Percentiles rank a stretch among this genome's conserved stretches.
phyloP scores from a whole-genome alignment of 2,113 vertebrate species.

The Erythrolamprus reginae region DNA sequence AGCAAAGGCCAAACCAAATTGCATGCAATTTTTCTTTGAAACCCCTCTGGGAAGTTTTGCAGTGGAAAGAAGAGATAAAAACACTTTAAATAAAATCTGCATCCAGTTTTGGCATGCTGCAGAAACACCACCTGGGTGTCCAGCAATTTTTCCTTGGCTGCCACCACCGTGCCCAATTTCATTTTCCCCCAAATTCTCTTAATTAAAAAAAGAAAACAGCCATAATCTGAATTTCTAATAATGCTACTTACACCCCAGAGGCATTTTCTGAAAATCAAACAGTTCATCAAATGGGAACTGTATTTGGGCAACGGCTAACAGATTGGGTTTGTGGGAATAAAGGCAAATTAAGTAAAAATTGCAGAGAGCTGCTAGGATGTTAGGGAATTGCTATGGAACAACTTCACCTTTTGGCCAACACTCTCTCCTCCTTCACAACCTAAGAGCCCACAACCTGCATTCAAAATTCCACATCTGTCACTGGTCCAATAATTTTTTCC shows the following conservation, averaged over 20 bases:
- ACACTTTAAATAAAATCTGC: neutral
- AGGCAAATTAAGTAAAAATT: neutral
- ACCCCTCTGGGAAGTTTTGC: neutral
- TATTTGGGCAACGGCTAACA: neutral
- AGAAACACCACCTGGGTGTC: neutral
- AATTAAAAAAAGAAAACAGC: neutral
- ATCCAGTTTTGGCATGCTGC: neutral
- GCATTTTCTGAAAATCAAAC: neutral
- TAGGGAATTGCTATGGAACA: neutral
- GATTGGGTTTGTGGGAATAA: neutral
- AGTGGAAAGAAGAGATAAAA: neutral
- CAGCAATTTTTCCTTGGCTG: neutral
- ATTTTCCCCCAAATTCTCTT: neutral
- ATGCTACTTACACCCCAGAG: neutral
- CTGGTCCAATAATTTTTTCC: neutral
- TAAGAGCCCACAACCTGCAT: neutral
- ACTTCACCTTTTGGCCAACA: neutral
- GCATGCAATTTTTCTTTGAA: neutral
- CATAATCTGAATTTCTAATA: neutral
- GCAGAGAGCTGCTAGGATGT: neutral
- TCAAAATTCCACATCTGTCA: neutral
- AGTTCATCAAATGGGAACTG: neutral
- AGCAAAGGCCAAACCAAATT: neutral
- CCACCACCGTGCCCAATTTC: neutral
- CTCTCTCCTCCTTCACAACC: neutral